A percentile compares a stretch with the other conserved stretches of the same genome.
Conservation (phyloP, 2,113 vertebrate species). For the Notarius lentiginosus region DNA sequence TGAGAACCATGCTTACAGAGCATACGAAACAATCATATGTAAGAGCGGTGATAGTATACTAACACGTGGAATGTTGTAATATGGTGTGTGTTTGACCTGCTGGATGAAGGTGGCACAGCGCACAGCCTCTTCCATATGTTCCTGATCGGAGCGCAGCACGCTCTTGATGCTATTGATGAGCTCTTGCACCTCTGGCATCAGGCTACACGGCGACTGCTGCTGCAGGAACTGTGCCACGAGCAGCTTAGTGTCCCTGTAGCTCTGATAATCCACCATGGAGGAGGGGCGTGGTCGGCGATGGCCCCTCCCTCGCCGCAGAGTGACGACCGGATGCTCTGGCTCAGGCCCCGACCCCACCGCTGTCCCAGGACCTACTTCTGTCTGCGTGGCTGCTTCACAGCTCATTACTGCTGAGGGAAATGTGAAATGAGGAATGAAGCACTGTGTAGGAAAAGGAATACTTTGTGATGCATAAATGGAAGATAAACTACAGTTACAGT, state of each 20-base stretch:
- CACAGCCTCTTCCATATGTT: slow-evolving; percentile 83
- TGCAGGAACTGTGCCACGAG: slow-evolving; percentile 77
- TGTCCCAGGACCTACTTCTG: slow-evolving; percentile 61
- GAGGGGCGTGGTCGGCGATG: slow-evolving; percentile 66
- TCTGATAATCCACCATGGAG: slow-evolving; percentile 80
- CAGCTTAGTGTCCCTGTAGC: slow-evolving; percentile 79
- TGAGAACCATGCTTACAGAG: not conserved
- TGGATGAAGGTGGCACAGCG: slow-evolving; percentile 81
- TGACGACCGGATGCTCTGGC: slow-evolving; percentile 61
- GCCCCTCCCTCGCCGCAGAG: slow-evolving; percentile 60
- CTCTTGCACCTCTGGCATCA: slow-evolving; percentile 76
- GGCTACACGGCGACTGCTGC: slow-evolving; percentile 72
- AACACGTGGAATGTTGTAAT: not conserved
- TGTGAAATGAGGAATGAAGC: not conserved
- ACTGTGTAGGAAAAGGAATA: not conserved
- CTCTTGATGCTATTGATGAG: slow-evolving; percentile 80
- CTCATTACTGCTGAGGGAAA: slow-evolving; percentile 55
- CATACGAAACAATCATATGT: not conserved
- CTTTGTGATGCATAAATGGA: not conserved
- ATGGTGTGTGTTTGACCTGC: slow-evolving; percentile 61
- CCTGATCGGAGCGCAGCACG: slow-evolving; percentile 82
- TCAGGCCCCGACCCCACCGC: slow-evolving; percentile 45
- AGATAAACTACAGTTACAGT: not conserved
- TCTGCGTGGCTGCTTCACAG: slow-evolving; percentile 72
- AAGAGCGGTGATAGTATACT: not conserved